Conservation (phyloP, 2,888 invertebrate species). For the Anorthoa munda region DNA sequence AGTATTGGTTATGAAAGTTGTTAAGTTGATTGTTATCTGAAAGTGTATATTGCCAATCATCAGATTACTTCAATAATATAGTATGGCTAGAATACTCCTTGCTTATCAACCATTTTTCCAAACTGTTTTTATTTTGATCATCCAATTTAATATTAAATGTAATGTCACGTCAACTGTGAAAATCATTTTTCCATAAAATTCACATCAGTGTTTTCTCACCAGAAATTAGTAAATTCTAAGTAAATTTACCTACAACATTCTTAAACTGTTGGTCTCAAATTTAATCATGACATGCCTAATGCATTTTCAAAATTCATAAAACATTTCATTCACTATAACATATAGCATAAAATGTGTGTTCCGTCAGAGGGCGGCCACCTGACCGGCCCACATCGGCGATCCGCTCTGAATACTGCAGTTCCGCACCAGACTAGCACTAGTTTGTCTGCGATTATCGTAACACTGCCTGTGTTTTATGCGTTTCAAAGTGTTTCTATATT, state of each 20-base stretch:
- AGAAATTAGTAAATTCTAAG: neutral
- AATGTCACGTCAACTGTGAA: no score
- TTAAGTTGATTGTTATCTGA: neutral
- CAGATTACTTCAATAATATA: no score
- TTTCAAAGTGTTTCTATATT: conserved; percentile 8
- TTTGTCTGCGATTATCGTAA: conserved; percentile 50
- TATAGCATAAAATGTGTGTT: conserved; percentile 13
- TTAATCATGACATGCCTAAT: no score
- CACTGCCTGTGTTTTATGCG: conserved; percentile 33
- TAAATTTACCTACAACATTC: neutral
- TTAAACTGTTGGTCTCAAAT: neutral
- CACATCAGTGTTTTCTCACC: no score
- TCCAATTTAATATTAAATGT: no score
- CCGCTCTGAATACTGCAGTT: conserved; percentile 76
- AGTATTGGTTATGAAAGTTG: neutral
- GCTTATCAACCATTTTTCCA: no score
- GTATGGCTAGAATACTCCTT: no score
- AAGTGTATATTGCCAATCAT: no score
- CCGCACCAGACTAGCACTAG: conserved; percentile 51
- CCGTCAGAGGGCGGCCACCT: conserved; percentile 60
- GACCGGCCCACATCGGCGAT: conserved; percentile 69
- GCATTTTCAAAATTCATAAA: neutral
- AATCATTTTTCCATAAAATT: no score
- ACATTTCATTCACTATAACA: conserved; percentile 20
- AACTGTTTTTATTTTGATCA: no score